Conservation (phyloP, 2,888 invertebrate species). For the Tridacna gigas region DNA sequence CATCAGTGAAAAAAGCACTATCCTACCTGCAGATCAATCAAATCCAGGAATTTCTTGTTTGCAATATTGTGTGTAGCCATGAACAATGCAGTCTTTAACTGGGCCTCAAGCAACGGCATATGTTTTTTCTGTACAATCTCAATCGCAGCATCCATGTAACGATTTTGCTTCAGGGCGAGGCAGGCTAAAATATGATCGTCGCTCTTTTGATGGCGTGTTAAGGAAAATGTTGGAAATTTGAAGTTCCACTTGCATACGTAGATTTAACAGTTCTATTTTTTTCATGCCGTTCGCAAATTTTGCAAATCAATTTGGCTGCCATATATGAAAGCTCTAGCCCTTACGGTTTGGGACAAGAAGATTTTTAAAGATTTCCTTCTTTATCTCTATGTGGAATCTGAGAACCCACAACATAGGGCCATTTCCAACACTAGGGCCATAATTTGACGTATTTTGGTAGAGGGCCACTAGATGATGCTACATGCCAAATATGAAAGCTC, state of each 20-base stretch:
- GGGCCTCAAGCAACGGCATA: conserved; percentile 31
- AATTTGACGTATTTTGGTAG: too few relatives aligned
- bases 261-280: not conserved
- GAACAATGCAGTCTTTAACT: conserved; percentile 25
- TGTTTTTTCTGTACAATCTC: conserved; percentile 1
- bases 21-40: conserved; percentile 38
- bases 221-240: not conserved
- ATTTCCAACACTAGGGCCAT: too few relatives aligned
- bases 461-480: too few relatives aligned
- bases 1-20: too few relatives aligned
- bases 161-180: not conserved
- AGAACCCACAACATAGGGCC: too few relatives aligned
- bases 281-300: not conserved
- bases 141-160: conserved; percentile 25
- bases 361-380: too few relatives aligned
- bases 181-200: not conserved
- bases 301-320: not conserved
- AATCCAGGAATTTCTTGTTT: conserved; percentile 19
- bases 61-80: conserved; percentile 23
- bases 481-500: too few relatives aligned
- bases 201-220: not conserved
- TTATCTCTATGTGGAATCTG: too few relatives aligned
- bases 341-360: too few relatives aligned
- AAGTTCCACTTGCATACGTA: not conserved
- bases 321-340: too few relatives aligned